Base-by-base conservation (phyloP, 2,113 vertebrate species). In the Phaethornis superciliosus region DNA sequence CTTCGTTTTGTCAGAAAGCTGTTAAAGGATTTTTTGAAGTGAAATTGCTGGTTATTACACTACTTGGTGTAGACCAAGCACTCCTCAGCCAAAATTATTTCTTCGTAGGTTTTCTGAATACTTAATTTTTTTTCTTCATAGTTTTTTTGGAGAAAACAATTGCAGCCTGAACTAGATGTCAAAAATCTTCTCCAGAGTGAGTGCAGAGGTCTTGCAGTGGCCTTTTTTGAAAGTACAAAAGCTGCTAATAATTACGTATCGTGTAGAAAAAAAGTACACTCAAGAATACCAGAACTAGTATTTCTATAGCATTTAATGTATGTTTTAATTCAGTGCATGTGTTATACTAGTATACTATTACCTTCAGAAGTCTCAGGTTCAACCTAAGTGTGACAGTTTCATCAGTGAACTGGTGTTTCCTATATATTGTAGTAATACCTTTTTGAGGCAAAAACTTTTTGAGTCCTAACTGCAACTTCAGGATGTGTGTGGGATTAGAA, bases 311-410 rank as follows among this genome's bases (percentile, higher is more conserved):
- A 33, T 65, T 72, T 72, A 59, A 37, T 37, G 23, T 44, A 7
- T 8, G 9, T n/a, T 70, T 70, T 51, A 16, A 32, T 71, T n/a
- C n/a, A 17, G 35, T 21, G 11, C 18, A 7, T 22, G 7, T 42
- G 5, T 40, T 40, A 15, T 68, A 51, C 42, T 44, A 42, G 30
- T 52, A 16, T 46, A 7, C 33, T 30, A 2, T 26, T 33, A 27
- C 18, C 15, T 55, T 35, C 20, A 32, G 21, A 46, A 70, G 19
- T 51, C 40, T 49, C 4, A 8, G 1, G 4, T 55, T 69, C 21
- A 70, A 4, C 51, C n/a, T n/a, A n/a, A n/a, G n/a, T 81, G 28
- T 46, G 27, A 51, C 20, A 0, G 0, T 52, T 67, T n/a, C 40
- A 19, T 46, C 37, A 22, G 12, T 40, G 70, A 58, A 14, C 46